Evolutionary conservation across 2,888 invertebrate genomes (phyloP).

Genomic region (Formica aserva): DNA sequence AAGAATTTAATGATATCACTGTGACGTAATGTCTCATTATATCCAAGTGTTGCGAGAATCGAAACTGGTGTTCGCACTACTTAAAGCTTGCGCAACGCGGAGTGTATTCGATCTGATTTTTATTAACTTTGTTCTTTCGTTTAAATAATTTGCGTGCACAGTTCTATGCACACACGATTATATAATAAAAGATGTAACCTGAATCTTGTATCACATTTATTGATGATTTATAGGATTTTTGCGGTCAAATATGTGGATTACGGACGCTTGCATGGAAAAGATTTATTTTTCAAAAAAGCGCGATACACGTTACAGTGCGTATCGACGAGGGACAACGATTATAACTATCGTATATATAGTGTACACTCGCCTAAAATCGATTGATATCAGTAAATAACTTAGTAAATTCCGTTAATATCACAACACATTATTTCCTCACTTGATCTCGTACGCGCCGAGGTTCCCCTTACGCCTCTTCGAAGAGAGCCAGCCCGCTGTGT

Average conservation of each 20-base stretch:
- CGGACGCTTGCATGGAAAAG: conserved; percentile 81
- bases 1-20: conserved; percentile 30
- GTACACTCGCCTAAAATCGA: conserved; percentile 84
- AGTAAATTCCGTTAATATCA: conserved; percentile 84
- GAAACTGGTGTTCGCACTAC: not conserved
- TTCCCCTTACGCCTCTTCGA: conserved; percentile 79
- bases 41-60: conserved; percentile 7
- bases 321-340: conserved; percentile 83
- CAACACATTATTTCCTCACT: conserved; percentile 80
- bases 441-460: conserved; percentile 79
- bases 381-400: conserved; percentile 83
- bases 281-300: conserved; percentile 84
- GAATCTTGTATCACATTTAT: conserved; percentile 11
- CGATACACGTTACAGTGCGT: conserved; percentile 83
- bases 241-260: conserved; percentile 25
- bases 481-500: conserved; percentile 71
- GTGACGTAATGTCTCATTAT: conserved; percentile 38
- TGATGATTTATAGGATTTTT: not conserved
- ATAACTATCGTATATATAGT: conserved; percentile 80
- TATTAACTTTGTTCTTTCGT: not conserved
- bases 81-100: conserved; percentile 26
- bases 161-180: not conserved
- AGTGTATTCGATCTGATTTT: conserved; percentile 24
- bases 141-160: not conserved
- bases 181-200: not conserved